phyloP scores from a whole-genome alignment of 2,888 invertebrate genomes.

The Minunthozetes semirufus region DNA sequence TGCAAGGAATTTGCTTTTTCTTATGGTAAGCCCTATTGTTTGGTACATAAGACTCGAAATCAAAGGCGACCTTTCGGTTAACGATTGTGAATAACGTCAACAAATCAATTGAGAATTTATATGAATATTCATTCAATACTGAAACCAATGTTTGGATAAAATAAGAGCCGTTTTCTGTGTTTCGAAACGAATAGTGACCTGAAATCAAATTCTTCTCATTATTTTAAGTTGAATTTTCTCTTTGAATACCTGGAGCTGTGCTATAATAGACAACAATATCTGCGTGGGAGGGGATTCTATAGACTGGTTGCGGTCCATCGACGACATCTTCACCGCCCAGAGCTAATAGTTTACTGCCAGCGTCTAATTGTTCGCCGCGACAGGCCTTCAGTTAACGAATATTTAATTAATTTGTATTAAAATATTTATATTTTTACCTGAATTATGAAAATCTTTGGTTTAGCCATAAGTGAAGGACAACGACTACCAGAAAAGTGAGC shows the following conservation, averaged over 20 bases:
- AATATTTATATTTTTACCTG: constrained; percentile 52
- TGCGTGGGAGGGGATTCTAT: neutral
- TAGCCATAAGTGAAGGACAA: constrained; percentile 78
- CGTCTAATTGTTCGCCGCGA: constrained; percentile 80
- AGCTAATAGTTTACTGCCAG: constrained; percentile 55
- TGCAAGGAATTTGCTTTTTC: constrained; percentile 54
- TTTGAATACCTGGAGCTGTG: constrained; percentile 53
- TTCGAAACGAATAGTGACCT: constrained; percentile 53
- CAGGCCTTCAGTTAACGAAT: constrained; percentile 58
- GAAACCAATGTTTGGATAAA: constrained; percentile 84
- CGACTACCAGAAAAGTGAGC: constrained; percentile 58
- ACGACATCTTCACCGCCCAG: neutral
- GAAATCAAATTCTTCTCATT: constrained; percentile 75
- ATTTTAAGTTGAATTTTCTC: constrained; percentile 52
- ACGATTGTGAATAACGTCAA: constrained; percentile 75
- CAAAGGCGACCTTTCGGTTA: constrained; percentile 64
- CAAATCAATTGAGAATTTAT: constrained; percentile 62
- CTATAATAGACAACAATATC: constrained; percentile 6
- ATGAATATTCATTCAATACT: constrained; percentile 65
- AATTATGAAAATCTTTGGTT: constrained; percentile 67
- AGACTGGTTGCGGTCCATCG: neutral
- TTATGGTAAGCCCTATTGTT: neutral
- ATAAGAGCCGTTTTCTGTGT: constrained; percentile 60
- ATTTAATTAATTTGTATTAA: neutral
- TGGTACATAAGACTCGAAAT: constrained; percentile 59